Base-by-base conservation (phyloP, 2,797 vertebrate species). In the Melanogrammus aeglefinus region DNA sequence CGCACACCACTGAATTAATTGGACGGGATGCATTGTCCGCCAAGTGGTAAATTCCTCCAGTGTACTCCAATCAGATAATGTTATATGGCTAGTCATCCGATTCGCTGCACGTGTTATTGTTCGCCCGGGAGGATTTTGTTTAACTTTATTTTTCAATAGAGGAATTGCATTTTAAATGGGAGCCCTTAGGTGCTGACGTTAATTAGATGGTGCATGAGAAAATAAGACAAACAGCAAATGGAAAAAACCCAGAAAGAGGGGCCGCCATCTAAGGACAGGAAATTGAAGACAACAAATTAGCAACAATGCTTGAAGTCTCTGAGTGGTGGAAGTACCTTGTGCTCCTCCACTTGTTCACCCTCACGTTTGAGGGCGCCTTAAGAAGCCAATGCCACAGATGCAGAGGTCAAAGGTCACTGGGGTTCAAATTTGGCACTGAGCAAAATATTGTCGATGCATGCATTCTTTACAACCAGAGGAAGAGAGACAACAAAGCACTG, bases 1-100 rank as follows among this genome's bases (percentile, higher is more conserved):
- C 78, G 80, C 81, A 76, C 82, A 76, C 78, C 47, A 27, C 69
- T 18, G 75, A 80, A 84, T 85, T 83, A 87, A 91, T 89, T 87
- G 82, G 80, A 84, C 72, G 57, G 69, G 74, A 83, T 77, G 73
- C 36, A 75, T 77, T 79, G 63, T 82, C 29, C 1, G 4, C 73
- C 66, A 39, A 82, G 74, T 35, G 75, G 38, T 73, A 74, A 57
- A 35, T 84, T 77, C 74, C 78, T 79, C 63, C 57, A 79, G 77
- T 79, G 5, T 6, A 76, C 33, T 66, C n/a, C 63, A 6, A 24
- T 63, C 57, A 63, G 21, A 63, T 63, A 24, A 63, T 27, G 63
- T 27, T 69, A 27, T 27, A 7, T 4, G 63, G 63, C 24, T 10
- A 27, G n/a, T 69, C 63, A 6, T 69, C 63, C 24, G 24, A 57